phyloP scores from a whole-genome alignment of 2,113 vertebrate genomes.

The Corythoichthys intestinalis region DNA sequence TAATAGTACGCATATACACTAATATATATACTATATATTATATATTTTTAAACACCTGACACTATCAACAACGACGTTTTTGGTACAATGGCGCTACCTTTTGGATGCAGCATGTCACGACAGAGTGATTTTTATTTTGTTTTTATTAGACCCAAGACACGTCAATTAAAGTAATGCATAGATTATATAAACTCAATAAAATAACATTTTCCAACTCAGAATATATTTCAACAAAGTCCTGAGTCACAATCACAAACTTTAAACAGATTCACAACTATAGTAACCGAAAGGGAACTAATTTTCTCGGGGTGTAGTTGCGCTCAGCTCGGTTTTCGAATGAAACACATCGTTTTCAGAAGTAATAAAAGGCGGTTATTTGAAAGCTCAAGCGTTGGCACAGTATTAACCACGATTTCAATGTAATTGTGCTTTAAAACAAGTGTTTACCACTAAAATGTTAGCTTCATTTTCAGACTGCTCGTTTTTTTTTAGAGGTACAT shows the following conservation, averaged over 20 bases:
- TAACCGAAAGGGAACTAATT: not conserved
- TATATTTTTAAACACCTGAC: too few species aligned
- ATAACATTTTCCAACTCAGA: too few species aligned
- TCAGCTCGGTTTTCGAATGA: not conserved
- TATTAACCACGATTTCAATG: not conserved
- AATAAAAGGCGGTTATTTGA: not conserved
- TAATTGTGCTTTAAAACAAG: not conserved
- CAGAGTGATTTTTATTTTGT: not conserved
- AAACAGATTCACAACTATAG: not conserved
- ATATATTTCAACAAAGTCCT: not conserved
- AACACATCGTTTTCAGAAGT: not conserved
- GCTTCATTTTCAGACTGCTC: not conserved
- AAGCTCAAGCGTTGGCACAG: not conserved
- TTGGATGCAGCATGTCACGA: constrained; percentile 22
- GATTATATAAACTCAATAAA: too few species aligned
- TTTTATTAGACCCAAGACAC: not conserved
- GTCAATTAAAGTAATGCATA: not conserved
- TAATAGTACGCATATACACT: not conserved
- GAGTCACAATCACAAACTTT: not conserved
- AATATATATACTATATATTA: too few species aligned
- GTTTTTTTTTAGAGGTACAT: not conserved
- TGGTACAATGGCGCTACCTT: constrained; percentile 48
- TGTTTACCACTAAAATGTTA: not conserved
- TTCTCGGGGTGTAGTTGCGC: not conserved
- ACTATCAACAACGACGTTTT: too few species aligned